Evolutionary conservation across 1,140 invertebrate genomes (phyloP).

Genomic region (Belonocnema kinseyi): DNA sequence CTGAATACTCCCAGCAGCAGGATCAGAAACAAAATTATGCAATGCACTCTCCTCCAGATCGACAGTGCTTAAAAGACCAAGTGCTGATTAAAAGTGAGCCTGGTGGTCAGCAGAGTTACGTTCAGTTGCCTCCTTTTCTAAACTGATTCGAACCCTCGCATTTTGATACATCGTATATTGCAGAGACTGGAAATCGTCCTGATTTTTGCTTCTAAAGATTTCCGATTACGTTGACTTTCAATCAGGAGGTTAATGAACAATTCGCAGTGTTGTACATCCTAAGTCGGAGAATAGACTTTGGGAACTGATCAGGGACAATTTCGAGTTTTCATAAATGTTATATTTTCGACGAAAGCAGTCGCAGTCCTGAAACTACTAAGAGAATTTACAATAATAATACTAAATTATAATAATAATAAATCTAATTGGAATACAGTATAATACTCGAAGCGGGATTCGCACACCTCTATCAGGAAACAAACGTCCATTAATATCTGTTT

Average conservation of each 20-base stretch:
- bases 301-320: no score
- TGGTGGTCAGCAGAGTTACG: slow-evolving; percentile 79
- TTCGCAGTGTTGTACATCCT: no score
- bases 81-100: slow-evolving; percentile 79
- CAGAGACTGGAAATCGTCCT: slow-evolving; percentile 34
- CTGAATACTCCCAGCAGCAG: slow-evolving; percentile 75
- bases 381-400: neutral
- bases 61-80: slow-evolving; percentile 77
- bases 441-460: neutral
- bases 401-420: neutral
- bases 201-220: no score
- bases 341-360: no score
- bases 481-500: neutral
- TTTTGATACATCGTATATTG: slow-evolving; percentile 53
- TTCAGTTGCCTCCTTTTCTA: slow-evolving; percentile 85
- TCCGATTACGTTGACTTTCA: no score
- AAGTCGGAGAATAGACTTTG: no score
- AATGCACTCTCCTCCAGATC: slow-evolving; percentile 73
- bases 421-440: neutral
- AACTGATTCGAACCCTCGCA: slow-evolving; percentile 78
- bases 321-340: no score
- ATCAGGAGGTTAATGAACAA: no score
- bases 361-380: no score
- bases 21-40: slow-evolving; percentile 76
- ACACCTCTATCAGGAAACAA: neutral